Conservation (phyloP, 2,888 invertebrate species). For the Orthosia cruda region DNA sequence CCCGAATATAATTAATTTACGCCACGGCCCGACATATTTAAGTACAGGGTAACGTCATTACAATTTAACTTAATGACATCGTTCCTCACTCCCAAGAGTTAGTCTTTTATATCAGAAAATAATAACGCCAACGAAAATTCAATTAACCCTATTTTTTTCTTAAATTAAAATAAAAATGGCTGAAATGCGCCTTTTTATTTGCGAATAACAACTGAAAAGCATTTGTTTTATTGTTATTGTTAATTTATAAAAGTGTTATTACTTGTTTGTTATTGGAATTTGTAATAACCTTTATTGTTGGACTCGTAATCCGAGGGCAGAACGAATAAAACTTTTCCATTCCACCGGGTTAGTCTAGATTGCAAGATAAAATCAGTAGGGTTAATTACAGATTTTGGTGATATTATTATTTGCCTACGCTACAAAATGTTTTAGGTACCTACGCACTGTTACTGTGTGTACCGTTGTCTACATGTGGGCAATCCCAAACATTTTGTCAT, state of each 20-base stretch:
- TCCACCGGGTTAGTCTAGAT: conserved; percentile 6
- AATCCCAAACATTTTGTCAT: no score
- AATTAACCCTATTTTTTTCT: conserved; percentile 59
- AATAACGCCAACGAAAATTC: conserved; percentile 53
- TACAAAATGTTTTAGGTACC: not conserved
- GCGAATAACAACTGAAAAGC: conserved; percentile 5
- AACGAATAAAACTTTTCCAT: conserved; percentile 6
- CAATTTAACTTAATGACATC: conserved; percentile 65
- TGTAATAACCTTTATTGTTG: conserved; percentile 11
- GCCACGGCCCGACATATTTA: conserved; percentile 66
- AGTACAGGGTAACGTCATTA: conserved; percentile 71
- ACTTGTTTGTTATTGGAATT: conserved; percentile 44
- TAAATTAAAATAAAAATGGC: conserved; percentile 22
- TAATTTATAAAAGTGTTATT: conserved; percentile 50
- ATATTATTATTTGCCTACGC: not conserved
- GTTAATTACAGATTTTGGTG: not conserved
- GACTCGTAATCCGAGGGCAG: not conserved
- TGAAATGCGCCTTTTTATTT: conserved; percentile 21
- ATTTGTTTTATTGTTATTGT: conserved; percentile 43
- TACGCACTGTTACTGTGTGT: no score
- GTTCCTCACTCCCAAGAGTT: conserved; percentile 59
- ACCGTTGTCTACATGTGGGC: no score
- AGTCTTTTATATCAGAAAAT: conserved; percentile 59
- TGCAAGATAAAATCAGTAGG: conserved; percentile 1
- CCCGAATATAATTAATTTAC: conserved; percentile 69